phyloP scores from a whole-genome alignment of 2,113 vertebrate species.

The Excalfactoria chinensis region DNA sequence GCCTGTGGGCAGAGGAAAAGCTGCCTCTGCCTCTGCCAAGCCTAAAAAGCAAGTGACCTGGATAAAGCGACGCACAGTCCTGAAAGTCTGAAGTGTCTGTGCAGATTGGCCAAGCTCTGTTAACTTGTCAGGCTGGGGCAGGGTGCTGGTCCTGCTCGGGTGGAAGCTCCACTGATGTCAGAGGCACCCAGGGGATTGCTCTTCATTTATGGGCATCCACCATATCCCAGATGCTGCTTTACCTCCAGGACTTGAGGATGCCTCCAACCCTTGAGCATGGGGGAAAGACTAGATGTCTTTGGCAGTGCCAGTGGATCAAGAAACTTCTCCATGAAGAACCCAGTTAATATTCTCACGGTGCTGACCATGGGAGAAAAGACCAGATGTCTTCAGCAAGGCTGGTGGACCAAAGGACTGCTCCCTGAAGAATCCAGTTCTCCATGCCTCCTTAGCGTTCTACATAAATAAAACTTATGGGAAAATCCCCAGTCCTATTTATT shows the following conservation, averaged over 20 bases:
- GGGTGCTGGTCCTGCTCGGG: background rate
- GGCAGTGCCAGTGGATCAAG: background rate
- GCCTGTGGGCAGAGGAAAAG: background rate
- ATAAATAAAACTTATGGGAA: background rate
- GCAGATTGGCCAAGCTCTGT: background rate
- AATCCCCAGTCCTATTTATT: background rate
- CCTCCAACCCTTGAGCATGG: rapidly evolving
- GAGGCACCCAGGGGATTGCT: background rate
- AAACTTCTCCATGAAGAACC: background rate
- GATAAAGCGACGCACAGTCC: background rate
- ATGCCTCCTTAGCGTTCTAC: background rate
- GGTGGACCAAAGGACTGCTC: background rate
- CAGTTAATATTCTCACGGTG: too few species aligned
- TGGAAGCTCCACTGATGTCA: background rate
- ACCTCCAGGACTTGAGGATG: rapidly evolving
- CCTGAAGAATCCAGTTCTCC: background rate
- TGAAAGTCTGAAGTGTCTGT: background rate
- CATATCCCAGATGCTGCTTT: rapidly evolving
- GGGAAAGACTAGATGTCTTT: background rate
- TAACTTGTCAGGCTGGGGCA: background rate
- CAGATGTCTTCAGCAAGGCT: background rate
- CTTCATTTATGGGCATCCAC: background rate
- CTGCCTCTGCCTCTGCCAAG: background rate
- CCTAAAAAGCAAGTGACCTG: constrained; percentile 1
- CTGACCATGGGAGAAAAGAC: background rate